Evolutionary conservation across 2,888 invertebrate genomes (phyloP), one percentile per base, ranked within the genome.

Genomic region (Ochropleura plecta): DNA sequence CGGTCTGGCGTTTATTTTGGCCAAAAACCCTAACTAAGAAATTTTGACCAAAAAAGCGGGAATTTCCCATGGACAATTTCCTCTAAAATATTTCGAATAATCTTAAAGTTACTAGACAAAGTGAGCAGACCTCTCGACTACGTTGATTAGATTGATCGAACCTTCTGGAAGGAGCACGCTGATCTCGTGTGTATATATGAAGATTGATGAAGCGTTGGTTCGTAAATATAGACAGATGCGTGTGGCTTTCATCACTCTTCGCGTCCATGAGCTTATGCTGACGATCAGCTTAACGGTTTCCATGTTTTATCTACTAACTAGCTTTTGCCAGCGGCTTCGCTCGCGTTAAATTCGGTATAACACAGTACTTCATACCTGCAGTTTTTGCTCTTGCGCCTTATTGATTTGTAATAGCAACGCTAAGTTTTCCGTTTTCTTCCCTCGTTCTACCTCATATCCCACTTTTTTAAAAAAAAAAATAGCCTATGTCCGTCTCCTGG

Each of bases 91-190:
- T 60, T 42, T 60, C 57, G 18, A 71, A 60, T 64, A 16, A 20
- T 62, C 67, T n/a, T 20, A 49, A 72, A 65, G 49, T 67, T 67
- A 20, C 1, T 53, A n/a, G n/a, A 7, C 16, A 48, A 67, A 70
- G 46, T 44, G 62, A 51, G 55, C 48, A 64, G 46, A 51, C n/a
- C 42, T 69, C 57, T 69, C 65, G 14, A 51, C 55, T 68, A 49
- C 60, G 46, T 70, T 73, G 67, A 73, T 79, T 60, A 82, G 72
- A 84, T 82, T 77, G 84, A 82, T 85, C 73, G 69, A 51, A 59
- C 70, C 72, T 57, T 70, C 71, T 70, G 18, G 42, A 65, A 84
- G 76, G 74, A 73, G 46, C 42, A 49, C 57, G 69, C 67, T 68
- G 70, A 70, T 57, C 76, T 77, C 76, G 70, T 42, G 63, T 53